A percentile compares a stretch with the other conserved stretches of the same genome.
Evolutionary conservation across 2,888 invertebrate species (phyloP).

Genomic region (Noctua janthe): DNA sequence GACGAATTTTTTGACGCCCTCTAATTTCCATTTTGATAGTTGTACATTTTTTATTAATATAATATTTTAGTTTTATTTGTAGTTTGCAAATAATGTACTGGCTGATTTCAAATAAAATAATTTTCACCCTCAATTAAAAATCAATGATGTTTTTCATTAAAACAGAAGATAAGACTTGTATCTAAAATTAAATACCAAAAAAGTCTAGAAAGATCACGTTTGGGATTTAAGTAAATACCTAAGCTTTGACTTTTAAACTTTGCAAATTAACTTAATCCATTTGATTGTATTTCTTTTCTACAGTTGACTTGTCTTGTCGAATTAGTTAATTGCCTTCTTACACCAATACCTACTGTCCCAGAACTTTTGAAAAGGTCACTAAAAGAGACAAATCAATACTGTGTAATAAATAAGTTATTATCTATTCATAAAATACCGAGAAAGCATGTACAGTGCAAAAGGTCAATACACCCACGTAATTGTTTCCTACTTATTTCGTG

Average conservation of each 20-base stretch:
- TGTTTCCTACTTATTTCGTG: background rate
- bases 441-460: background rate
- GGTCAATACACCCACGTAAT: background rate
- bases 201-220: background rate
- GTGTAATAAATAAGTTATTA: background rate
- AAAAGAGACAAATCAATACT: background rate
- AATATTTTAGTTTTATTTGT: too few species aligned
- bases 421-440: background rate
- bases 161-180: background rate
- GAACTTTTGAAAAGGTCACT: conserved; percentile 21
- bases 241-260: background rate
- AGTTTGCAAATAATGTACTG: too few species aligned
- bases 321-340: background rate
- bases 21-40: too few species aligned
- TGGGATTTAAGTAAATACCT: background rate
- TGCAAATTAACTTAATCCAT: background rate
- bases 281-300: background rate
- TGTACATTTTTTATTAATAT: too few species aligned
- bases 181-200: background rate
- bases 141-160: background rate
- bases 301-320: background rate
- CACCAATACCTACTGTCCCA: background rate
- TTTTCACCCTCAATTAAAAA: too few species aligned
- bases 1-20: too few species aligned
- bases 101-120: too few species aligned